Percentiles rank a stretch among this genome's conserved stretches.
These are phyloP conservation scores for Heterochromis multidens DNA, from an alignment of 2,113 vertebrate species.

Conservation along the genomic window DNA sequence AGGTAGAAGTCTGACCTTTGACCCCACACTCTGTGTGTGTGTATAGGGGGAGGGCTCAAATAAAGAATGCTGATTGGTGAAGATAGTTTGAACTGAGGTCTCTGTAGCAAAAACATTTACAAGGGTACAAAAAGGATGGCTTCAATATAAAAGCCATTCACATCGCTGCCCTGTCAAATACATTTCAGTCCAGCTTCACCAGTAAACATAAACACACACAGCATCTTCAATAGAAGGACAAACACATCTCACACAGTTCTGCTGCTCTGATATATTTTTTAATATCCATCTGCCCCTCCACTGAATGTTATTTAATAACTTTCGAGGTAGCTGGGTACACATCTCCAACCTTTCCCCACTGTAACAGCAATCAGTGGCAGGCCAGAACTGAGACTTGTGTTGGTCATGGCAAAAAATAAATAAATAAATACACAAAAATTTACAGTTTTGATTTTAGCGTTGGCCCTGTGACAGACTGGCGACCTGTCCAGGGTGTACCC, in stretches of 20 bases:
- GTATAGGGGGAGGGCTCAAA: neutral
- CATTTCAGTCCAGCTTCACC: constrained; percentile 11
- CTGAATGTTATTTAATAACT: constrained; percentile 38
- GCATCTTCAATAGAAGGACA: neutral
- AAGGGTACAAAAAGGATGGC: neutral
- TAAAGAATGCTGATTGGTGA: constrained; percentile 19
- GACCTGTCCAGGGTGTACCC: too few species aligned
- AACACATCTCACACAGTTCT: neutral
- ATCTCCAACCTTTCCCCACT: constrained; percentile 3
- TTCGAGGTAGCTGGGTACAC: neutral
- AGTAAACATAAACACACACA: neutral
- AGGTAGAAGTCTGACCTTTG: constrained; percentile 42
- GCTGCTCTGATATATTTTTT: neutral
- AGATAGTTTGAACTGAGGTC: constrained; percentile 16
- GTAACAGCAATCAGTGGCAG: constrained; percentile 10
- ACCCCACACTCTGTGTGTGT: constrained; percentile 6
- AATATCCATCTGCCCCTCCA: constrained; percentile 9
- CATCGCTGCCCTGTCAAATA: neutral
- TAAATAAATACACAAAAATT: neutral
- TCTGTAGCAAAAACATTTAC: neutral
- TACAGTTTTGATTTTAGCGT: too few species aligned
- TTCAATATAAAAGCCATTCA: constrained; percentile 31
- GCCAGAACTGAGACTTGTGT: neutral
- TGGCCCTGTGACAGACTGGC: too few species aligned
- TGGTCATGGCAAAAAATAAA: neutral